These are phyloP conservation scores for Drosophila repletoides DNA, from an alignment of 1,140 invertebrate species.

Conservation along the genomic window DNA sequence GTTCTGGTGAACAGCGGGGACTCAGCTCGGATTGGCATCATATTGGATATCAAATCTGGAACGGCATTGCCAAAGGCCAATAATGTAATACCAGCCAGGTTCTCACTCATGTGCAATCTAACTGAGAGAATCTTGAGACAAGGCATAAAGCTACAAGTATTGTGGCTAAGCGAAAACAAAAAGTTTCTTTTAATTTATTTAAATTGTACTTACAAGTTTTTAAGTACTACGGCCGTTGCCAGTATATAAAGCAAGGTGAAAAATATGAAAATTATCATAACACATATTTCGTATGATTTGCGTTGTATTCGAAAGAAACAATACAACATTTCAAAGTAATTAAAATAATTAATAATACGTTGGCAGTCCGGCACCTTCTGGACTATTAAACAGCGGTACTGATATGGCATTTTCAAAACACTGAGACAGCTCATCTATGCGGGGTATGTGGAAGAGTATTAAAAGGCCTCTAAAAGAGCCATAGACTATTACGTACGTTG, in stretches of 20 bases:
- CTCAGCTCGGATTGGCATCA: constrained; percentile 8
- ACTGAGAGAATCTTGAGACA: constrained; percentile 35
- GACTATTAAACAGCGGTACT: constrained; percentile 29
- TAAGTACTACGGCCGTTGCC: constrained; percentile 3
- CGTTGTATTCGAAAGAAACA: constrained; percentile 11
- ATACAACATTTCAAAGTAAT: constrained; percentile 49
- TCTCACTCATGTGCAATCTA: constrained; percentile 38
- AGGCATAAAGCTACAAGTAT: constrained; percentile 21
- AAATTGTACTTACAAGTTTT: constrained; percentile 30
- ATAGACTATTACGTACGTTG: constrained; percentile 15
- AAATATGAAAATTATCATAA: background rate
- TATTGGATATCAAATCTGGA: constrained; percentile 38
- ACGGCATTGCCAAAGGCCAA: constrained; percentile 31
- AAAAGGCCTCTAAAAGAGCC: background rate
- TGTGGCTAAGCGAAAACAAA: no score
- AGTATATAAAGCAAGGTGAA: constrained; percentile 1
- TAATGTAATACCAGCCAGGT: constrained; percentile 47
- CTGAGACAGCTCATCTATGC: constrained; percentile 38
- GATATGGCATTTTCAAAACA: constrained; percentile 9
- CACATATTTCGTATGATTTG: background rate
- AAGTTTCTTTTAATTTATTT: background rate
- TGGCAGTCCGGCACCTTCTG: constrained; percentile 10
- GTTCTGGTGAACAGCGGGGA: constrained; percentile 17
- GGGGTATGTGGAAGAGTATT: background rate
- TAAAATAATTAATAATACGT: constrained; percentile 8